Evolutionary conservation across 2,113 vertebrate genomes (phyloP).

Genomic region (Butorides virescens): DNA sequence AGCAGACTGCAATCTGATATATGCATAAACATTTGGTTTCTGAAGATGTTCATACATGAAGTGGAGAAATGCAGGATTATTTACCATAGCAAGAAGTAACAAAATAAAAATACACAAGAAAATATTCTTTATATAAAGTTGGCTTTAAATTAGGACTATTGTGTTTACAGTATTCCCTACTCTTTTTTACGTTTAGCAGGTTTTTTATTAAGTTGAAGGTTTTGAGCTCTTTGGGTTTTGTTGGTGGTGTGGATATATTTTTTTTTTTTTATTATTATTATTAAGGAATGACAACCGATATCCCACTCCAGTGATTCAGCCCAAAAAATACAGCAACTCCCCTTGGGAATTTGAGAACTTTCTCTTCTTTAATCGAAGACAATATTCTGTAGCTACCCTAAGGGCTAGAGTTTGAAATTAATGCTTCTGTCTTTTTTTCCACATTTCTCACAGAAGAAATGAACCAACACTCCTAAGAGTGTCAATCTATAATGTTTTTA

Average conservation of each 20-base stretch:
- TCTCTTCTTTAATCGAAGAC: constrained; percentile 11
- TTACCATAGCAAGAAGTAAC: neutral
- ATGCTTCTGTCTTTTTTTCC: neutral
- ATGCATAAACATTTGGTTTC: neutral
- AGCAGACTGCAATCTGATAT: neutral
- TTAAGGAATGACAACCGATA: neutral
- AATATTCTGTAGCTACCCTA: constrained; percentile 21
- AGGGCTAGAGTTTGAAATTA: constrained; percentile 16
- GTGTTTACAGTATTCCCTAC: neutral
- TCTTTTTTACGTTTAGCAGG: neutral
- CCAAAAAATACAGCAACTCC: neutral
- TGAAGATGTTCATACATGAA: neutral
- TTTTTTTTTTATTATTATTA: neutral
- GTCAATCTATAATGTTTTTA: neutral
- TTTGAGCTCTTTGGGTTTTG: neutral
- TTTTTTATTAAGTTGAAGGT: neutral
- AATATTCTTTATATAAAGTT: neutral
- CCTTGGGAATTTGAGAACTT: neutral
- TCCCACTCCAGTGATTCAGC: neutral
- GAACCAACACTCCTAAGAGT: neutral
- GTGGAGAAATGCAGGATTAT: neutral
- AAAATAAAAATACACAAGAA: neutral
- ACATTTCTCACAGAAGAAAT: neutral
- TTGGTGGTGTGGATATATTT: no score
- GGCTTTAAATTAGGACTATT: neutral